phyloP scores from a whole-genome alignment of 2,797 vertebrate genomes.

The Setipinna tenuifilis region DNA sequence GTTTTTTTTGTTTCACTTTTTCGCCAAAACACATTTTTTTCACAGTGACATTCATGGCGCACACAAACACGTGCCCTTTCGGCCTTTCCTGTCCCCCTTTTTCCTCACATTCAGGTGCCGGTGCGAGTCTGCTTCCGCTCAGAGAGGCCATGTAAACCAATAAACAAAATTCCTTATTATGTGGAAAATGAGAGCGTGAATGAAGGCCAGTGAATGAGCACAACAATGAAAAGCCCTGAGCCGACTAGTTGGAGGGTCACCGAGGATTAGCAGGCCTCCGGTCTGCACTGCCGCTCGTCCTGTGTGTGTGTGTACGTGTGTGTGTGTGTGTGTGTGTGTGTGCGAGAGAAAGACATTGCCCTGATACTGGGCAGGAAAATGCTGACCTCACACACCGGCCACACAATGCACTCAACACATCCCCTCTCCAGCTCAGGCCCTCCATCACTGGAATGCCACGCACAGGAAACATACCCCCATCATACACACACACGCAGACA shows the following conservation, averaged over 20 bases:
- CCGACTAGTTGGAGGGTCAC: slow-evolving; percentile 74
- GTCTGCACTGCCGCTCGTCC: slow-evolving; percentile 76
- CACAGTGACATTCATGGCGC: slow-evolving; percentile 1
- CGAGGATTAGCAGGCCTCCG: slow-evolving; percentile 80
- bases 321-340: slow-evolving; percentile 30
- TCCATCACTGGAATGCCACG: slow-evolving; percentile 67
- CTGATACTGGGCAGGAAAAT: slow-evolving; percentile 73
- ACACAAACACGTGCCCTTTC: slow-evolving; percentile 17
- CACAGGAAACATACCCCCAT: slow-evolving; percentile 64
- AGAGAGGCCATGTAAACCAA: slow-evolving; percentile 66
- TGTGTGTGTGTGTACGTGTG: slow-evolving; percentile 61
- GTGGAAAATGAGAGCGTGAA: slow-evolving; percentile 67
- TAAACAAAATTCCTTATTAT: slow-evolving; percentile 72
- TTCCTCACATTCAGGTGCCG: slow-evolving; percentile 42
- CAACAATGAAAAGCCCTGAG: slow-evolving; percentile 81
- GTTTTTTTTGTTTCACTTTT: neutral
- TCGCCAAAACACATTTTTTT: neutral
- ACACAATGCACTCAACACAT: slow-evolving; percentile 61
- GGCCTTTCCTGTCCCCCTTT: neutral
- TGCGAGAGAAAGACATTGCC: slow-evolving; percentile 47
- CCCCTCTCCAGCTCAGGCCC: slow-evolving; percentile 46
- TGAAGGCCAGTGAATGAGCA: slow-evolving; percentile 52
- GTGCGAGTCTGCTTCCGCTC: slow-evolving; percentile 61
- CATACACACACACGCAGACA: neutral
- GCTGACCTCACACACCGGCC: slow-evolving; percentile 76